A percentile compares a stretch with the other conserved stretches of the same genome.
These are phyloP conservation scores for Tretioscincus oriximinensis DNA, from an alignment of 2,113 vertebrate genomes.

Conservation along the genomic window DNA sequence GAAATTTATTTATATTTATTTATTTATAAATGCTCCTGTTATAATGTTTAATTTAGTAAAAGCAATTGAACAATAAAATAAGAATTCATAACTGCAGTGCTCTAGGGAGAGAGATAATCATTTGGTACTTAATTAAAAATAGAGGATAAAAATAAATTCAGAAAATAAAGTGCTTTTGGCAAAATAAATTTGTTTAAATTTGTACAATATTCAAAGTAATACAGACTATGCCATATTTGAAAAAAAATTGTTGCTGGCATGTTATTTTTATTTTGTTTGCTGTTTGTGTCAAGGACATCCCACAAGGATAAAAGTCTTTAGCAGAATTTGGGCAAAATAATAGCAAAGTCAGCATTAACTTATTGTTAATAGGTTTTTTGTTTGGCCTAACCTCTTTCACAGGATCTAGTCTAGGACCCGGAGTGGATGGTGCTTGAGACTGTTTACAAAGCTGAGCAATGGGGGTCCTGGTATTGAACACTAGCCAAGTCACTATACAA, in stretches of 20 bases:
- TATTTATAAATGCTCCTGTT: neutral
- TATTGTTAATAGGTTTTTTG: neutral
- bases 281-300: neutral
- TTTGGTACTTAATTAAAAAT: neutral
- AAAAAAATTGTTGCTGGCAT: no score
- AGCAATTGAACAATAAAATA: neutral
- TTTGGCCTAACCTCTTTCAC: no score
- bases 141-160: neutral
- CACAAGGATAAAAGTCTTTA: neutral
- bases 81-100: neutral
- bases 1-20: neutral
- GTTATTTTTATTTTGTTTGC: neutral
- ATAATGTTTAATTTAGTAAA: neutral
- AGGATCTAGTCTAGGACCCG: no score
- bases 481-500: no score
- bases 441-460: no score
- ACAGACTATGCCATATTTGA: no score
- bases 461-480: no score
- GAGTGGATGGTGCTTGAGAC: no score
- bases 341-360: neutral
- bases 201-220: neutral
- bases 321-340: neutral
- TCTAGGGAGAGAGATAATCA: neutral
- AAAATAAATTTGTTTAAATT: neutral
- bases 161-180: neutral